Evolutionary conservation across 2,888 invertebrate species (phyloP), one percentile per base, ranked within the genome.

Genomic region (Epinotia demarniana): DNA sequence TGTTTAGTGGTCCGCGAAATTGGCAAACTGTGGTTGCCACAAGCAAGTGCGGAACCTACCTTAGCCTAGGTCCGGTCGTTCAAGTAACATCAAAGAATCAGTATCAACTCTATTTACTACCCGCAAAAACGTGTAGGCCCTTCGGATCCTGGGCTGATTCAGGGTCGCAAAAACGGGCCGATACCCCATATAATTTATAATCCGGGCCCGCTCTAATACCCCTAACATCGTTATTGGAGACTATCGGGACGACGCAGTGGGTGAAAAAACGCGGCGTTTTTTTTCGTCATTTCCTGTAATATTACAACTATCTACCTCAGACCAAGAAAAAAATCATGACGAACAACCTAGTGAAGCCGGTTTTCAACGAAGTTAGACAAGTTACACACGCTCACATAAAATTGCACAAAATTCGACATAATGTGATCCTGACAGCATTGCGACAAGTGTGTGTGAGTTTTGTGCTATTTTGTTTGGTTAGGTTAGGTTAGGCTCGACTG

Each of bases 181-280:
- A 53, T 57, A 60, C 64, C 64, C 64, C 71, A 72, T 75, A 75
- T 75, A 71, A 72, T 75, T 75, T 75, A 75, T 71, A 75, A 75
- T 75, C 71, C 75, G 33, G 66, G 46, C 19, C 46, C 58, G 58
- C 73, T 73, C 66, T 75, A 72, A 75, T 75, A 57, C 71, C 61
- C 33, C 64, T 75, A 70, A 70, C 60, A 43, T 62, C 55, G 75
- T 75, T 75, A 75, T 75, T 71, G 75, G 66, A 19, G 33, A 19
- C 61, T 16, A 27, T 53, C 19, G 23, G 4, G 11, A 3, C 12
- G 13, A 39, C 66, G 53, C 64, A 75, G 13, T 19, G 62, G 2
- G 46, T 9, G 9, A n/a, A 3, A 33, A 60, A 68, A 49, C 61
- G 53, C 68, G 9, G 68, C 61, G 67, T 23, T 73, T 73, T 68